Conservation (phyloP, 2,888 invertebrate genomes). For the Oasisia sp. region DNA sequence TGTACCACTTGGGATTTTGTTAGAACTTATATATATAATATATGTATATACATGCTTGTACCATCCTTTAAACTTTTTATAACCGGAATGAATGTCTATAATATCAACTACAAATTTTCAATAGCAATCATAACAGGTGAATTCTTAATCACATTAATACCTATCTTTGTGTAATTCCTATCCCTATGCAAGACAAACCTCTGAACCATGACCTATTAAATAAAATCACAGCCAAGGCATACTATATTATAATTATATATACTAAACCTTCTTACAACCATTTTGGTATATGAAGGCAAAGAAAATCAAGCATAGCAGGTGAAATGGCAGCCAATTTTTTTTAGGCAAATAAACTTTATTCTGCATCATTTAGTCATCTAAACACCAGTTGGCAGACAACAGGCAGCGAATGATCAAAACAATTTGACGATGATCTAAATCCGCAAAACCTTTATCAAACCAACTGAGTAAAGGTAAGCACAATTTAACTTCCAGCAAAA, state of each 20-base stretch:
- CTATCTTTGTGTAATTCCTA: background rate
- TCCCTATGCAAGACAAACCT: slow-evolving; percentile 1
- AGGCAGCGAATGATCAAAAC: background rate
- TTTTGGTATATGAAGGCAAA: background rate
- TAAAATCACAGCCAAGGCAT: slow-evolving; percentile 8
- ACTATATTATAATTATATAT: background rate
- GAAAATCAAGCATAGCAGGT: slow-evolving; percentile 2
- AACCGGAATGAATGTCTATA: background rate
- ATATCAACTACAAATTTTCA: background rate
- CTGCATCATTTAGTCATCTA: slow-evolving; percentile 6
- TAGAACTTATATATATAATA: background rate
- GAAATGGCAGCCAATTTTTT: slow-evolving; percentile 6
- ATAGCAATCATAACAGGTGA: background rate
- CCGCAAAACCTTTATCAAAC: slow-evolving; percentile 7
- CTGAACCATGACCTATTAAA: background rate
- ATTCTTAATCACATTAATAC: background rate
- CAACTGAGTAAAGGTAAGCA: background rate
- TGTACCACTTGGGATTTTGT: background rate
- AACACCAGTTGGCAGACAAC: slow-evolving; percentile 1
- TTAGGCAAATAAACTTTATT: slow-evolving; percentile 8
- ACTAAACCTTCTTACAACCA: background rate
- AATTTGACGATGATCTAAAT: background rate
- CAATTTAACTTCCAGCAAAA: slow-evolving; percentile 10
- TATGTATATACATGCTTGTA: slow-evolving; percentile 17
- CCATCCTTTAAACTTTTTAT: background rate